phyloP scores from a whole-genome alignment of 2,113 vertebrate genomes.

The Megalops atlanticus region DNA sequence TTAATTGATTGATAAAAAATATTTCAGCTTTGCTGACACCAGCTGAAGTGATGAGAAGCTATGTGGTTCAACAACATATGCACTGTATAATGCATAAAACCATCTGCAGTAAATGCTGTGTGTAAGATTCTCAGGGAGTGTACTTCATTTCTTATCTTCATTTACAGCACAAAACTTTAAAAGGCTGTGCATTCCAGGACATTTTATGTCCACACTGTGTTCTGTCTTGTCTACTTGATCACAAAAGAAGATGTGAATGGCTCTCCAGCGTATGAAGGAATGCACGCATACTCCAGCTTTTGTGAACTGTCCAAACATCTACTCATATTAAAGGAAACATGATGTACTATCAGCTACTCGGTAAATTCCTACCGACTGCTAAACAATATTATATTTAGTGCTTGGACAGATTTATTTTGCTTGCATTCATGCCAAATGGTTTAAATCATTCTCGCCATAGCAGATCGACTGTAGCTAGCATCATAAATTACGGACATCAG shows the following conservation, averaged over 20 bases:
- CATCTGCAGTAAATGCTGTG: too few species aligned
- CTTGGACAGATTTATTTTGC: not conserved
- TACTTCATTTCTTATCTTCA: too few species aligned
- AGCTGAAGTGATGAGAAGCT: not conserved
- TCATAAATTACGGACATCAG: not conserved
- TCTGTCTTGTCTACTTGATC: not conserved
- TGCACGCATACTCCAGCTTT: not conserved
- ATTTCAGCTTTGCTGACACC: not conserved
- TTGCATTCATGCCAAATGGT: not conserved
- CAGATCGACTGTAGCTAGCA: not conserved
- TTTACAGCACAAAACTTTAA: too few species aligned
- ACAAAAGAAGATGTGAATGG: not conserved
- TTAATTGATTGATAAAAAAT: too few species aligned
- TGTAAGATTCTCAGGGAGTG: too few species aligned
- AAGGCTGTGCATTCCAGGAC: not conserved
- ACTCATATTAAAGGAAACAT: not conserved
- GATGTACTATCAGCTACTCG: not conserved
- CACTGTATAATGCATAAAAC: too few species aligned
- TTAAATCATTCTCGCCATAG: not conserved
- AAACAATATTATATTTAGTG: constrained; percentile 1
- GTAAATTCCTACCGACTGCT: not conserved
- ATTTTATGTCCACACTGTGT: not conserved
- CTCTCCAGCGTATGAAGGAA: not conserved
- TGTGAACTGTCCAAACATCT: not conserved
- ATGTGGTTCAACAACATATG: not conserved